These are phyloP conservation scores for Diorhabda sublineata DNA, from an alignment of 1,140 invertebrate species.

Conservation along the genomic window DNA sequence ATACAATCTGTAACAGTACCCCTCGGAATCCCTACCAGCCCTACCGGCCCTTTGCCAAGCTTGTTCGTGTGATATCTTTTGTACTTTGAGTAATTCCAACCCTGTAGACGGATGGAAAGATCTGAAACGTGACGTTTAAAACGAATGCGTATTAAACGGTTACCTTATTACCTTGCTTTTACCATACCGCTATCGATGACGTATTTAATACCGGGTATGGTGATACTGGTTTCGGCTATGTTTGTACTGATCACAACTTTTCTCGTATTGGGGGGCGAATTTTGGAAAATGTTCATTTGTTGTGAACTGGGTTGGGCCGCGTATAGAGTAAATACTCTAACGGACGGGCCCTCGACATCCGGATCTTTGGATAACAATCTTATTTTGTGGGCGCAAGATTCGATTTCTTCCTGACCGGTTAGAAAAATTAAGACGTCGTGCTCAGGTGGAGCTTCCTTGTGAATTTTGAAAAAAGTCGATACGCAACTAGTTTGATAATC, in stretches of 20 bases:
- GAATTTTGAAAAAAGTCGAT: constrained; percentile 88
- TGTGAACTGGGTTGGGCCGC: constrained; percentile 72
- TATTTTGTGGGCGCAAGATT: constrained; percentile 75
- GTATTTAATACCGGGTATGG: constrained; percentile 89
- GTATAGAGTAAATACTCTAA: constrained; percentile 79
- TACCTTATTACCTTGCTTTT: constrained; percentile 66
- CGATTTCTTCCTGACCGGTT: constrained; percentile 98
- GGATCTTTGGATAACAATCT: constrained; percentile 67
- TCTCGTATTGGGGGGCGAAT: constrained; percentile 61
- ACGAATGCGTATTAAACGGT: background rate
- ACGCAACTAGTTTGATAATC: constrained; percentile 81
- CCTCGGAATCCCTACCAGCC: constrained; percentile 80
- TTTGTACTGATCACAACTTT: constrained; percentile 97
- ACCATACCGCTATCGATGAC: constrained; percentile 95
- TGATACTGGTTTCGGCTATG: constrained; percentile 96
- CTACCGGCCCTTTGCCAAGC: constrained; percentile 87
- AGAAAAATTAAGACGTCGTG: constrained; percentile 95
- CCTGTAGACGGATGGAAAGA: constrained; percentile 78
- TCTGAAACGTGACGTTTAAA: constrained; percentile 45
- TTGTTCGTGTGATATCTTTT: constrained; percentile 85
- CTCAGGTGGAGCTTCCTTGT: constrained; percentile 76
- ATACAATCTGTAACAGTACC: constrained; percentile 80
- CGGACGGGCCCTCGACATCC: constrained; percentile 51
- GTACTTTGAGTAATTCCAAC: constrained; percentile 78
- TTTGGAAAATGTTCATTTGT: constrained; percentile 75